Evolutionary conservation across 2,888 invertebrate genomes (phyloP).

Genomic region (Caenorhabditis plicata): DNA sequence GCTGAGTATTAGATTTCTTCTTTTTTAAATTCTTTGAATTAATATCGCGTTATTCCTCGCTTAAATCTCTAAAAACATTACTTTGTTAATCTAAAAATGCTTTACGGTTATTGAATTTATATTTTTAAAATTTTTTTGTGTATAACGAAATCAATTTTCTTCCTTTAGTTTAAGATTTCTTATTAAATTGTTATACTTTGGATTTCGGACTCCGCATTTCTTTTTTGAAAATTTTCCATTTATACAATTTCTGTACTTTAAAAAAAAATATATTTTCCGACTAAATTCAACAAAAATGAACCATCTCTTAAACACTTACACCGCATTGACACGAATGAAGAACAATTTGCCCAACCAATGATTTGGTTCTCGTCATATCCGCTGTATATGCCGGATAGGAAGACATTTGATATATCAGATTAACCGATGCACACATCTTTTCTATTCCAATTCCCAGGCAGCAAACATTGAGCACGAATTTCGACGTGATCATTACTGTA

Average conservation of each 20-base stretch:
- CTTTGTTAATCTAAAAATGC: no score
- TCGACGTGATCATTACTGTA: conserved; percentile 47
- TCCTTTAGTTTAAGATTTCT: no score
- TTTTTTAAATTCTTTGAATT: no score
- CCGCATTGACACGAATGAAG: conserved; percentile 54
- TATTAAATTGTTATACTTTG: no score
- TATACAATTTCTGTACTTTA: no score
- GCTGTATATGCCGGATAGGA: conserved; percentile 46
- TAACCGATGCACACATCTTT: conserved; percentile 57
- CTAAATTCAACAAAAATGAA: background rate
- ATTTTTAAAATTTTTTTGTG: no score
- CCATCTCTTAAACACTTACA: conserved; percentile 21
- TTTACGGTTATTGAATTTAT: no score
- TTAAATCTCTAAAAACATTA: background rate
- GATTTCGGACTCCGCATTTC: no score
- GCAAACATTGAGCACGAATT: conserved; percentile 55
- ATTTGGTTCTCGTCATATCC: conserved; percentile 37
- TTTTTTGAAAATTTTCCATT: no score
- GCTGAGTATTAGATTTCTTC: no score
- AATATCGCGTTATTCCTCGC: background rate
- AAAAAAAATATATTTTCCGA: background rate
- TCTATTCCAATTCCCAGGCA: conserved; percentile 55
- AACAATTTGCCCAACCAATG: conserved; percentile 59
- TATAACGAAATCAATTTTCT: no score
- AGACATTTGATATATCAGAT: conserved; percentile 62